phyloP scores from a whole-genome alignment of 2,797 vertebrate genomes.

The Cirrhinus molitorella region DNA sequence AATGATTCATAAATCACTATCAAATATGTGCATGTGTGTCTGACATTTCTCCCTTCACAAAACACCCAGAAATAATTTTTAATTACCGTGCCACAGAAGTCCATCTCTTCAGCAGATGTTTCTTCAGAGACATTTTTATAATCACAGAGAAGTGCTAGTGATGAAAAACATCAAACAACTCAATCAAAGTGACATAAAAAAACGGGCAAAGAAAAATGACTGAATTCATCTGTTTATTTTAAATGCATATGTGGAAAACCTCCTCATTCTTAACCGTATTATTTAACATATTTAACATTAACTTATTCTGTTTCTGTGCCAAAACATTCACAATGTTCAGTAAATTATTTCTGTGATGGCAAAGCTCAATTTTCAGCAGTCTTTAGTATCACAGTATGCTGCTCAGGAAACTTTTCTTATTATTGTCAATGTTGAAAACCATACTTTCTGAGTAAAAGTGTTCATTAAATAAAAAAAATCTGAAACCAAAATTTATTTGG shows the following conservation, averaged over 20 bases:
- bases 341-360: not conserved
- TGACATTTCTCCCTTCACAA: slow-evolving; percentile 24
- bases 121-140: slow-evolving; percentile 17
- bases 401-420: not conserved
- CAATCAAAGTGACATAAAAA: slow-evolving; percentile 9
- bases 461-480: not conserved
- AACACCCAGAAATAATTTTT: slow-evolving; percentile 32
- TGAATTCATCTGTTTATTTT: slow-evolving; percentile 3
- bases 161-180: slow-evolving; percentile 43
- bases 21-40: slow-evolving; percentile 2
- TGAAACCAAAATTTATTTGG: too few species aligned
- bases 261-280: not conserved
- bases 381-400: not conserved
- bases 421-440: not conserved
- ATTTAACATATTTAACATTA: too few species aligned
- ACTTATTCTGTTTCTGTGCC: not conserved
- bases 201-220: not conserved
- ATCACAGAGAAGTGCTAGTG: slow-evolving; percentile 36
- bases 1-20: not conserved
- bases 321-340: not conserved
- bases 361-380: not conserved
- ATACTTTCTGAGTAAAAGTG: not conserved
- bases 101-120: slow-evolving; percentile 34
- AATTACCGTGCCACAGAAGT: slow-evolving; percentile 14
- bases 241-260: not conserved